Base-by-base conservation (phyloP, 2,797 vertebrate species). In the Micromesistius poutassou region DNA sequence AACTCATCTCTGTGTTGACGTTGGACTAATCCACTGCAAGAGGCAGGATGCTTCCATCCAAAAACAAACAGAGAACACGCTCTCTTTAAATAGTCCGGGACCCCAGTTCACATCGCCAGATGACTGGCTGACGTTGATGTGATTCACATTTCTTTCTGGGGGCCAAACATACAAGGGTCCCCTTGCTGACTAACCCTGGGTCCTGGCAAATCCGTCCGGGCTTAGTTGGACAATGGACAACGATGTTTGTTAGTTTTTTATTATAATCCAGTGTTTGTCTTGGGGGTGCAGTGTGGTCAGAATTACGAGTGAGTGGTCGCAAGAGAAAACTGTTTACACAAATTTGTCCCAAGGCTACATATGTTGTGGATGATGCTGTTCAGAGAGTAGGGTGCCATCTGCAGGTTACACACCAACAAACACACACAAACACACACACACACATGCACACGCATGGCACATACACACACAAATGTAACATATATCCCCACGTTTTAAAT, bases 11-110 rank as follows among this genome's bases (percentile, higher is more conserved):
- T 70, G 74, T 92, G 90, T 92, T 92, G 91, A 92, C 88, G 22
- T 89, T 91, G 89, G 89, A 86, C 84, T 83, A 82, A 87, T 88
- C 79, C 76, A 36, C 81, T 46, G 62, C 77, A 83, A 85, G 88
- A 90, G 84, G 90, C 89, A 89, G 89, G 91, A 91, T 90, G 89
- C 88, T 83, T 74, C 86, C 40, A 82, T 89, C 82, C 78, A 76
- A 88, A 89, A 90, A 85, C 79, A 90, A 90, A 82, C 85, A 88
- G 84, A 87, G 87, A 82, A 82, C 76, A 66, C n/a, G 76, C 80
- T 85, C 74, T 74, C 79, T 76, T 74, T 71, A 83, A 81, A 87
- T 82, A 78, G 80, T 82, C 38, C 30, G 46, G 79, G 82, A 86
- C 86, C 86, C 10, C 78, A 76, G 85, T 87, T 88, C 88, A 85